Evolutionary conservation across 1,140 invertebrate species (phyloP).

Genomic region (Drosophila asahinai): DNA sequence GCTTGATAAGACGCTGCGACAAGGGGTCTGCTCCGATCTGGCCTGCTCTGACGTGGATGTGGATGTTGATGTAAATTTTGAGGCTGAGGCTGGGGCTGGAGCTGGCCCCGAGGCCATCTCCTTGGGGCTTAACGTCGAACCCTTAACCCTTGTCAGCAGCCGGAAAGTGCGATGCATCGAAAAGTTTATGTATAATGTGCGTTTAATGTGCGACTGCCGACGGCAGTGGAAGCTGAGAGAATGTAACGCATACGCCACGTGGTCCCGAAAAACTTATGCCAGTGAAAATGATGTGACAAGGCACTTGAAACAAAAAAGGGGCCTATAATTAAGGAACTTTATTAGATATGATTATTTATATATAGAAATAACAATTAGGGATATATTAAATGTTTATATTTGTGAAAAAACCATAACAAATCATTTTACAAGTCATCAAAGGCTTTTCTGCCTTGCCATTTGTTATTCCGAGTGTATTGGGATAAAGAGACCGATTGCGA

Average conservation of each 20-base stretch:
- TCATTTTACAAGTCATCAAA: too few species aligned
- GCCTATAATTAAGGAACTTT: too few species aligned
- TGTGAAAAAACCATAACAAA: too few species aligned
- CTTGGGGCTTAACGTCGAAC: slow-evolving; percentile 23
- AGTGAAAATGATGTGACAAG: slow-evolving; percentile 5
- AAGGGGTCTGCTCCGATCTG: slow-evolving; percentile 24
- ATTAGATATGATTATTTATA: too few species aligned
- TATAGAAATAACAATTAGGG: too few species aligned
- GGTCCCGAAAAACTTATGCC: slow-evolving; percentile 10
- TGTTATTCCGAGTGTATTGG: not conserved
- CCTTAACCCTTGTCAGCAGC: slow-evolving; percentile 54
- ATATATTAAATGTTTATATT: too few species aligned
- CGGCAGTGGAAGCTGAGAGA: slow-evolving; percentile 49
- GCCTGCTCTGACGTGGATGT: slow-evolving; percentile 46
- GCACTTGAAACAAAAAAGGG: not conserved
- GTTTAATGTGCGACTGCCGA: slow-evolving; percentile 51
- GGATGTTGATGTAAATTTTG: slow-evolving; percentile 49
- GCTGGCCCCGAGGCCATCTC: slow-evolving; percentile 43
- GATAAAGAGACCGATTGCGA: not conserved
- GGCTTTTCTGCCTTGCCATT: too few species aligned
- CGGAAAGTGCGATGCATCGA: slow-evolving; percentile 32
- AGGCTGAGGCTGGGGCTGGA: slow-evolving; percentile 20
- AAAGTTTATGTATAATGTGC: slow-evolving; percentile 64
- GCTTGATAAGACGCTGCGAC: slow-evolving; percentile 68
- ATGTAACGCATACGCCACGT: slow-evolving; percentile 70